Conservation (phyloP, 2,113 vertebrate species). For the Hyaena hyaena region DNA sequence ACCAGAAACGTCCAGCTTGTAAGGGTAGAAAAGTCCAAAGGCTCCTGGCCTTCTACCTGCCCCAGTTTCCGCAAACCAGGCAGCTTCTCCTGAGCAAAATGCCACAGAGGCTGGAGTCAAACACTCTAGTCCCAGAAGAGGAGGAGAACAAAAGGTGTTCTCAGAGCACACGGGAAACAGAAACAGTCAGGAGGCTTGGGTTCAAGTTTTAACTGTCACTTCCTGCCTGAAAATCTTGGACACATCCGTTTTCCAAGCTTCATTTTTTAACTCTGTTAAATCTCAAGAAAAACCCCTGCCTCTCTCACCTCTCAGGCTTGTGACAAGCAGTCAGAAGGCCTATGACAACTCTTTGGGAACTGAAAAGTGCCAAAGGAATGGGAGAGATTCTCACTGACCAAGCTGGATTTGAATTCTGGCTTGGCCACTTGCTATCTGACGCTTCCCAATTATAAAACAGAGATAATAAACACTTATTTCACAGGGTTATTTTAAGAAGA, state of each 20-base stretch:
- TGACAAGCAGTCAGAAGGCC: background rate
- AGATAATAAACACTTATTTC: background rate
- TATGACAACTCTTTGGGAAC: background rate
- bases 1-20: background rate
- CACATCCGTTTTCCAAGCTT: background rate
- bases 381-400: background rate
- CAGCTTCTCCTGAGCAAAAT: background rate
- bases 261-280: background rate
- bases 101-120: background rate
- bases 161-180: background rate
- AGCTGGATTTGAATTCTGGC: background rate
- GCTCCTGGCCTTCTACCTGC: background rate
- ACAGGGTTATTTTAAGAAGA: background rate
- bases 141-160: background rate
- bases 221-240: conserved; percentile 3
- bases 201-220: background rate
- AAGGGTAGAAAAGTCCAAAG: background rate
- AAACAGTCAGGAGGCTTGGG: background rate
- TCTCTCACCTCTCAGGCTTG: background rate
- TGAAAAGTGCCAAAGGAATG: background rate
- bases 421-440: background rate
- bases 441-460: background rate
- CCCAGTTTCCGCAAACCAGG: background rate
- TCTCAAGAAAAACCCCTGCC: background rate
- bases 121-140: background rate